Evolutionary conservation across 2,113 vertebrate genomes (phyloP).

Genomic region (Misgurnus mizolepis): DNA sequence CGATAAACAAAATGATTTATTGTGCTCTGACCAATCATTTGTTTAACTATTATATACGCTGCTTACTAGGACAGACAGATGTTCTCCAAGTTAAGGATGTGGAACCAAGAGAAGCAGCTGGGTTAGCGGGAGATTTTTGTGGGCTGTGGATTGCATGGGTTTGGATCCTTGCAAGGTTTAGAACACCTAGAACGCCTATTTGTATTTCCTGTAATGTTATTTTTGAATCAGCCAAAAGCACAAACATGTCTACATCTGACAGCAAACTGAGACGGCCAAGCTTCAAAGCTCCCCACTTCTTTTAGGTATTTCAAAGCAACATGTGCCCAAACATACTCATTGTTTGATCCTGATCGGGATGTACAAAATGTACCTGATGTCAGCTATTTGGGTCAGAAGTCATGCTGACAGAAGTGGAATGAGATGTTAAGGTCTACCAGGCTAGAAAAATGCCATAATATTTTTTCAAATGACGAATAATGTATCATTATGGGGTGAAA

Average conservation of each 20-base stretch:
- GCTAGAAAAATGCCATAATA: not conserved
- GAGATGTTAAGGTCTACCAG: not conserved
- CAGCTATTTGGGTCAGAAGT: slow-evolving; percentile 11
- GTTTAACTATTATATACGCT: too few relatives aligned
- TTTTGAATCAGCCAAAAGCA: not conserved
- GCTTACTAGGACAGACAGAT: too few relatives aligned
- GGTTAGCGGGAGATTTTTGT: too few relatives aligned
- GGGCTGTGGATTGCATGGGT: too few relatives aligned
- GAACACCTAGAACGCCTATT: too few relatives aligned
- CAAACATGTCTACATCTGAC: not conserved
- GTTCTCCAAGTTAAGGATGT: too few relatives aligned
- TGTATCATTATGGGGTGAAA: not conserved
- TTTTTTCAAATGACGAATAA: not conserved
- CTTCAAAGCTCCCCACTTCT: not conserved
- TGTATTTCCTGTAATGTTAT: not conserved
- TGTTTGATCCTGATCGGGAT: slow-evolving; percentile 28
- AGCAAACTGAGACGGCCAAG: not conserved
- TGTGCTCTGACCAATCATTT: too few relatives aligned
- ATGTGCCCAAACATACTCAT: slow-evolving; percentile 17
- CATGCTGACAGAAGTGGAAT: not conserved
- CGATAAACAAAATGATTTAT: too few relatives aligned
- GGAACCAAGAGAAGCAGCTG: too few relatives aligned
- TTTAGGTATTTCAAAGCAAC: not conserved
- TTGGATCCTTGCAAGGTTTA: too few relatives aligned
- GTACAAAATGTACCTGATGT: not conserved